A percentile compares a stretch with the other conserved stretches of the same genome.
These are phyloP conservation scores for Hirudo medicinalis DNA, from an alignment of 1,140 invertebrate genomes.

Conservation along the genomic window DNA sequence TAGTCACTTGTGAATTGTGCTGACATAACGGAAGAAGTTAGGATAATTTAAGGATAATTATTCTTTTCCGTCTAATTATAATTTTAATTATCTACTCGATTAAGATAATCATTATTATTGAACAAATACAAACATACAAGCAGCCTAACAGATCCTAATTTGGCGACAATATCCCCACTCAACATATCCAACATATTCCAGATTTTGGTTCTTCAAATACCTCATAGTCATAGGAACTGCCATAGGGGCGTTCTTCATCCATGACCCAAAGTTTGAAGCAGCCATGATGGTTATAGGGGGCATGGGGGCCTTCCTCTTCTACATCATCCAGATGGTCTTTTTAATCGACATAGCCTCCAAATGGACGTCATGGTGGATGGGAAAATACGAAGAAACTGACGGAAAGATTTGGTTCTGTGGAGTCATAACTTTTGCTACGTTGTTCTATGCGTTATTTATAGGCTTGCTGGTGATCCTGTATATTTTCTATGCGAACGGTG, in stretches of 20 bases:
- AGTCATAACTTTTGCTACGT: conserved; percentile 64
- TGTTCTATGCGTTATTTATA: conserved; percentile 66
- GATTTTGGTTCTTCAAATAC: conserved; percentile 97
- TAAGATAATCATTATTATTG: background rate
- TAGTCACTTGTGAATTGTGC: background rate
- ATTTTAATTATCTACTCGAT: background rate
- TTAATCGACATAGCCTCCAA: conserved; percentile 95
- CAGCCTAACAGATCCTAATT: background rate
- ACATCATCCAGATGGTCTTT: conserved; percentile 86
- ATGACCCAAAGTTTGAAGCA: conserved; percentile 19
- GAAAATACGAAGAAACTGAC: conserved; percentile 77
- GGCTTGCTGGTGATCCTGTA: conserved; percentile 72
- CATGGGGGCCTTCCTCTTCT: conserved; percentile 89
- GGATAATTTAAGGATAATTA: no score
- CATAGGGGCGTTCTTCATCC: conserved; percentile 93
- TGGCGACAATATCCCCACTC: background rate
- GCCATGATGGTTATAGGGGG: conserved; percentile 99
- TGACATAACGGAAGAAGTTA: background rate
- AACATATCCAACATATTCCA: conserved; percentile 38
- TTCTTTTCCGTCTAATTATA: background rate
- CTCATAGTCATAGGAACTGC: conserved; percentile 82
- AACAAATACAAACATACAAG: background rate
- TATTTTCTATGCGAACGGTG: conserved; percentile 70
- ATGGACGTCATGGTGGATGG: conserved; percentile 88
- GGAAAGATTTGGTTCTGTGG: conserved; percentile 60